Percentiles rank a stretch among this genome's conserved stretches.
Evolutionary conservation across 2,888 invertebrate genomes (phyloP).

Genomic region (Drosophila bunnanda): DNA sequence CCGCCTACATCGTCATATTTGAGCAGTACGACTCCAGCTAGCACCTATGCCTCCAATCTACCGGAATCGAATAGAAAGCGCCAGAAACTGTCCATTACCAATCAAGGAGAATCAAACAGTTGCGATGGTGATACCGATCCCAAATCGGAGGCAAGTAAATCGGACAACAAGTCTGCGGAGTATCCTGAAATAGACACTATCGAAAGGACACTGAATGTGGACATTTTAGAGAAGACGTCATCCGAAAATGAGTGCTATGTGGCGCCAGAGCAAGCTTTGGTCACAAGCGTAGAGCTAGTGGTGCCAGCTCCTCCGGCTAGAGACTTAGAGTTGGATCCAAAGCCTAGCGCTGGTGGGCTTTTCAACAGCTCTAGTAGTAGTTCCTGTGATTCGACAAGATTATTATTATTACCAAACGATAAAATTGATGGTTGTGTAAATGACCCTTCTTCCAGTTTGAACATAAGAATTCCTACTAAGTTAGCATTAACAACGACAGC

Average conservation of each 20-base stretch:
- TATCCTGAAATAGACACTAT: constrained; percentile 3
- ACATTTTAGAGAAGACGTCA: constrained; percentile 10
- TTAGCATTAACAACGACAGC: constrained; percentile 56
- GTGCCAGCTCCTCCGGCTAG: constrained; percentile 54
- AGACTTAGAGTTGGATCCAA: neutral
- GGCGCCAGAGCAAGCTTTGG: constrained; percentile 71
- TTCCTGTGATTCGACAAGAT: constrained; percentile 34
- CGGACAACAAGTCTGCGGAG: constrained; percentile 2
- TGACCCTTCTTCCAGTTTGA: constrained; percentile 67
- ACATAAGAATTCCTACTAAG: constrained; percentile 67
- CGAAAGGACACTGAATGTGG: constrained; percentile 1
- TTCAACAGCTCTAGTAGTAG: constrained; percentile 22
- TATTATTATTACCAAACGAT: constrained; percentile 40
- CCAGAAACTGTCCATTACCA: constrained; percentile 12
- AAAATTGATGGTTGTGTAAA: constrained; percentile 75
- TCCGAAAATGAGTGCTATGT: constrained; percentile 46
- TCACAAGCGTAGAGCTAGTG: constrained; percentile 71
- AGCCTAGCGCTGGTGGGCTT: constrained; percentile 29
- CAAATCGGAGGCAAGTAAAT: neutral
- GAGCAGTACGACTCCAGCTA: constrained; percentile 5
- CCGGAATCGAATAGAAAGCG: constrained; percentile 40
- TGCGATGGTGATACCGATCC: constrained; percentile 3
- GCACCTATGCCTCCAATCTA: constrained; percentile 18
- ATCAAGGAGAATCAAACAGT: constrained; percentile 8
- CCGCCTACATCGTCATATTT: constrained; percentile 17